phyloP scores from a whole-genome alignment of 1,140 invertebrate genomes.

The Diprion similis region DNA sequence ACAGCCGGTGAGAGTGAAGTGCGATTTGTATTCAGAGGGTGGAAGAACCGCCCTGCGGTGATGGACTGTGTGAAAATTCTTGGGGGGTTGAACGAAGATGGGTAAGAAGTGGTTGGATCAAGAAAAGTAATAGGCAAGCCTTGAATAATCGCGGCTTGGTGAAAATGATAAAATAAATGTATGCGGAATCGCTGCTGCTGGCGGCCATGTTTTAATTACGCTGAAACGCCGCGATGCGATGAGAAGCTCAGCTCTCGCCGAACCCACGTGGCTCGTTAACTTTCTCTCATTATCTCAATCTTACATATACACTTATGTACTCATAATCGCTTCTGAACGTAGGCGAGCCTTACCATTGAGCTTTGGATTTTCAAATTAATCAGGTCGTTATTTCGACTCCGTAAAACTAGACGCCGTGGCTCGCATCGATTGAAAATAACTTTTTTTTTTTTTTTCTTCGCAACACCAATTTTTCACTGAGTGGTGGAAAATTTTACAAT shows the following conservation, averaged over 20 bases:
- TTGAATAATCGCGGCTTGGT: constrained; percentile 10
- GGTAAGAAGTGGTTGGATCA: not conserved
- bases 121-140: constrained; percentile 2
- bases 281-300: constrained; percentile 23
- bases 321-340: not conserved
- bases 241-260: not conserved
- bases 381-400: not conserved
- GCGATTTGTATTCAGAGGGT: not conserved
- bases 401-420: too few species aligned
- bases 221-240: constrained; percentile 6
- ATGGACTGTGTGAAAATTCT: not conserved
- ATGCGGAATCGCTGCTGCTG: not conserved
- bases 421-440: too few species aligned
- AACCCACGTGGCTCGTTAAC: constrained; percentile 25
- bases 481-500: too few species aligned
- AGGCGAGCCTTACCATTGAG: not conserved
- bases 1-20: not conserved
- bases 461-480: too few species aligned
- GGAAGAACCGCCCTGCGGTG: not conserved
- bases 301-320: not conserved
- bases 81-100: not conserved
- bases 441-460: too few species aligned
- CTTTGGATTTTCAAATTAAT: not conserved
- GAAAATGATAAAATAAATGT: constrained; percentile 3
- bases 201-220: constrained; percentile 23